A percentile compares a stretch with the other conserved stretches of the same genome.
Conservation (phyloP, 2,113 vertebrate genomes). For the Myanophis thanlyinensis region DNA sequence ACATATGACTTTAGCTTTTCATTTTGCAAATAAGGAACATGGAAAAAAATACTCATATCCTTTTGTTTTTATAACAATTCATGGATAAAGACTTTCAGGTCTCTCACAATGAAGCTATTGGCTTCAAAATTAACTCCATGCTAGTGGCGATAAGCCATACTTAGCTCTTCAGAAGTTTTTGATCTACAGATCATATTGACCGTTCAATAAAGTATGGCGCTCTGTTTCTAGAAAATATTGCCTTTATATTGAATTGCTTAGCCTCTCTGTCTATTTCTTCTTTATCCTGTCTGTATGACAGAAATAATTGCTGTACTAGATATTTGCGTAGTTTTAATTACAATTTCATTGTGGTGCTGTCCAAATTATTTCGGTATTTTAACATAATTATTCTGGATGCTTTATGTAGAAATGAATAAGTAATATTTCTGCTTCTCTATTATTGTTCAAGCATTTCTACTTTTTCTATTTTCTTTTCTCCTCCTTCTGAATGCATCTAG, state of each 20-base stretch:
- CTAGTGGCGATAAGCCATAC: neutral
- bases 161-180: neutral
- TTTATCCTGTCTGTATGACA: accelerated
- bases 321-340: neutral
- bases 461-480: neutral
- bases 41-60: neutral
- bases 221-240: neutral
- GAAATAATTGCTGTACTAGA: neutral
- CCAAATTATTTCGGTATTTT: neutral
- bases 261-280: accelerated
- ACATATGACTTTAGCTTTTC: neutral
- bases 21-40: neutral
- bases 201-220: neutral
- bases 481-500: neutral
- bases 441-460: neutral
- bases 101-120: neutral
- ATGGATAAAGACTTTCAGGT: neutral
- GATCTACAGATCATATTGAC: neutral
- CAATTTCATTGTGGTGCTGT: neutral
- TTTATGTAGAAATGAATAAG: neutral
- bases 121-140: neutral
- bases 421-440: neutral
- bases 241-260: neutral
- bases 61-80: neutral
- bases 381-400: neutral